phyloP scores from a whole-genome alignment of 2,888 invertebrate genomes.

The Bruchidius siliquastri region DNA sequence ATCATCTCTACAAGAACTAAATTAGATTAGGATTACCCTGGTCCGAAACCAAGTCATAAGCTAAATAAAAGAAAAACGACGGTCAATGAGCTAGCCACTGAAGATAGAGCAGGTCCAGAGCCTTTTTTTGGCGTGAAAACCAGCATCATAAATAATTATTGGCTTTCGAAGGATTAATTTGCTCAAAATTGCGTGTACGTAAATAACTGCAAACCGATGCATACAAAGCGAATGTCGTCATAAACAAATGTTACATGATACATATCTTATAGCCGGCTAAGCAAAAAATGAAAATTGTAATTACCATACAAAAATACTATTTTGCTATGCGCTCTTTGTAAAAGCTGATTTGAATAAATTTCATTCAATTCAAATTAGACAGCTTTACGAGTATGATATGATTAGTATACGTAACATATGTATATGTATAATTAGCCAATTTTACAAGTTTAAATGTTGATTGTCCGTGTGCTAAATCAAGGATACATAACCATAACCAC shows the following conservation, averaged over 20 bases:
- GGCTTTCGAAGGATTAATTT: too few relatives aligned
- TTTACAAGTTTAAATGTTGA: not conserved
- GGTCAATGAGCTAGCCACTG: too few relatives aligned
- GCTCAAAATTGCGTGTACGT: not conserved
- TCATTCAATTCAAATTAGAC: not conserved
- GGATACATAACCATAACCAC: not conserved
- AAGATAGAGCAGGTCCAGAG: too few relatives aligned
- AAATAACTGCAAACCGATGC: not conserved
- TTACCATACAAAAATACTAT: not conserved
- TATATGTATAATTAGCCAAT: not conserved
- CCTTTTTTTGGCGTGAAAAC: too few relatives aligned
- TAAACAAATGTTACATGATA: not conserved
- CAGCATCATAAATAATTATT: too few relatives aligned
- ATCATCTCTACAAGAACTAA: too few relatives aligned
- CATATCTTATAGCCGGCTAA: not conserved
- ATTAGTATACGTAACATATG: not conserved
- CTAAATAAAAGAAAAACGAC: too few relatives aligned
- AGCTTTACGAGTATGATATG: not conserved
- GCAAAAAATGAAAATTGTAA: not conserved
- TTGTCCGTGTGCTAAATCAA: not conserved
- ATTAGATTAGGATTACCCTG: too few relatives aligned
- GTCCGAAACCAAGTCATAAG: too few relatives aligned
- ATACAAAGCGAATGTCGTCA: not conserved
- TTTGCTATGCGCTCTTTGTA: not conserved
- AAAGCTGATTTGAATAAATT: not conserved